Conservation (phyloP, 2,797 vertebrate species). For the Rachycentron canadum region DNA sequence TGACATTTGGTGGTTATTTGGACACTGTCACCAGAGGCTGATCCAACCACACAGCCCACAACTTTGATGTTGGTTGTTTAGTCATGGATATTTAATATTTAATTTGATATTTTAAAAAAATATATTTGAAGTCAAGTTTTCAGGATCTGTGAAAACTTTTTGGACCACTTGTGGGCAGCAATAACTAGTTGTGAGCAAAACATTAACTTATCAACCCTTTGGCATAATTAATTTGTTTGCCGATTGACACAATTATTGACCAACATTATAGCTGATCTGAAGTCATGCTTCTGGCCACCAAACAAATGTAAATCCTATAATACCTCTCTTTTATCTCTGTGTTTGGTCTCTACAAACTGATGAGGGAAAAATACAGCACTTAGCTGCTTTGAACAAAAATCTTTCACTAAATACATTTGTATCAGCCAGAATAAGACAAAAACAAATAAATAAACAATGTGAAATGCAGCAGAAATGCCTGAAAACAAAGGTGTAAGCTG, state of each 20-base stretch:
- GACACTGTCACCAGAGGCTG: no score
- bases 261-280: background rate
- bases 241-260: no score
- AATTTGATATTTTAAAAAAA: no score
- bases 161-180: background rate
- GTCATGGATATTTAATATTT: background rate
- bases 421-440: background rate
- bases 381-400: background rate
- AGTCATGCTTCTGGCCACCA: background rate
- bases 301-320: background rate
- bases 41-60: no score
- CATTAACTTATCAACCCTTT: background rate
- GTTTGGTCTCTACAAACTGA: no score
- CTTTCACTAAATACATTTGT: background rate
- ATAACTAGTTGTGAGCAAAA: background rate
- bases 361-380: no score
- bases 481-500: background rate
- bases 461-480: constrained; percentile 2
- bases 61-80: background rate
- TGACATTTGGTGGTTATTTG: no score
- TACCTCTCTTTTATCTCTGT: background rate
- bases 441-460: background rate
- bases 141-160: background rate
- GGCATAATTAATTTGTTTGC: no score
- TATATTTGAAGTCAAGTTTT: background rate